Evolutionary conservation across 2,888 invertebrate genomes (phyloP).

Genomic region (Phyllotreta striolata): DNA sequence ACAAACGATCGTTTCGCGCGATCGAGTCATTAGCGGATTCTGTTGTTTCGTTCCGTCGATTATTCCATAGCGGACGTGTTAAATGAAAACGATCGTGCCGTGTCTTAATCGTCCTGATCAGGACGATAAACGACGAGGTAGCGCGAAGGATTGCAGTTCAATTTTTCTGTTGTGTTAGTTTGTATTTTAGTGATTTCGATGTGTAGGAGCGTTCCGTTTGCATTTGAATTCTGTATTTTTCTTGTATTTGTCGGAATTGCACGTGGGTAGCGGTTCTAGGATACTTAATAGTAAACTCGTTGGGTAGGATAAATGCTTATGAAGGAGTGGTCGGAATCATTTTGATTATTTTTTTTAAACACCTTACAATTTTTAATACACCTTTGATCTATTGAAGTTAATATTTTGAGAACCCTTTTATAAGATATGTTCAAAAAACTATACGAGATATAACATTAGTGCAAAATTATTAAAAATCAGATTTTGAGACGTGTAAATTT

Average conservation of each 20-base stretch:
- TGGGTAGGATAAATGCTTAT: slow-evolving; percentile 27
- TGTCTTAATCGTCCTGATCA: too few species aligned
- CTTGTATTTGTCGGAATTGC: slow-evolving; percentile 14
- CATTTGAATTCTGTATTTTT: slow-evolving; percentile 3
- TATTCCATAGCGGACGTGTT: too few species aligned
- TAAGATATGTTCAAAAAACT: too few species aligned
- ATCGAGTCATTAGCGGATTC: slow-evolving; percentile 17
- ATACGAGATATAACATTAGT: too few species aligned
- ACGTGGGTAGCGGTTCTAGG: slow-evolving; percentile 25
- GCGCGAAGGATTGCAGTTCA: background rate
- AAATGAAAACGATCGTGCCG: too few species aligned
- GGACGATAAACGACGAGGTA: too few species aligned
- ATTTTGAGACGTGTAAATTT: too few species aligned
- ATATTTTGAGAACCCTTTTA: too few species aligned
- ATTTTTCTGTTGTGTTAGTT: slow-evolving; percentile 1
- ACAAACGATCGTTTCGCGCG: slow-evolving; percentile 21
- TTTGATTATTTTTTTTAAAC: slow-evolving; percentile 24
- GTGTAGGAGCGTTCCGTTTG: background rate
- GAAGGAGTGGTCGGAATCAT: slow-evolving; percentile 36
- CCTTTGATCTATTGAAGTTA: too few species aligned
- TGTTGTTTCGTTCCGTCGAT: background rate
- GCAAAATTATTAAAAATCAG: too few species aligned
- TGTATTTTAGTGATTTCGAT: background rate
- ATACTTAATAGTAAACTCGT: slow-evolving; percentile 23
- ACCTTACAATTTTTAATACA: too few species aligned